Evolutionary conservation across 2,888 invertebrate species (phyloP).

Genomic region (Melanargia galathea): DNA sequence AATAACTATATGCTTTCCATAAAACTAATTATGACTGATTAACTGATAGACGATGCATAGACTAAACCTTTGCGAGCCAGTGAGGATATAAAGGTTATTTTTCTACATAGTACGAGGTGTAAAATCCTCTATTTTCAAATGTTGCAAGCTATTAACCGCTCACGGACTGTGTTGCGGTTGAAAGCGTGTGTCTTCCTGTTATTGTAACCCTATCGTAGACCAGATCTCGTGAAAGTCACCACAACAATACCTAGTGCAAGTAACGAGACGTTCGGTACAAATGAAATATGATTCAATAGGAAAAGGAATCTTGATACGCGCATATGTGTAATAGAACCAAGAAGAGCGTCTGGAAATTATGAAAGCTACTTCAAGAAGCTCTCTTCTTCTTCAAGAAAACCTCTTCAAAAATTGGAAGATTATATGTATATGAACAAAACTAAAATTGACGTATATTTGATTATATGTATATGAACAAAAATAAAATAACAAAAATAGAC

Average conservation of each 20-base stretch:
- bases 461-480: no score
- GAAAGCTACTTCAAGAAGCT: no score
- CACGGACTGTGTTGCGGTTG: conserved; percentile 5
- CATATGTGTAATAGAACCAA: conserved; percentile 15
- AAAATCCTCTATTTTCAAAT: background rate
- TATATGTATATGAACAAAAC: no score
- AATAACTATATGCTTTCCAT: no score
- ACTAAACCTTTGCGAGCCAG: no score
- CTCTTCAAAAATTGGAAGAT: no score
- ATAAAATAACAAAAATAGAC: background rate
- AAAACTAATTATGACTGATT: no score
- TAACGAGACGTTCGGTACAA: conserved; percentile 27
- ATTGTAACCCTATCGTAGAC: conserved; percentile 37
- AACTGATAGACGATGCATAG: no score
- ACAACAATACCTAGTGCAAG: conserved; percentile 41
- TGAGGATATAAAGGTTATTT: no score
- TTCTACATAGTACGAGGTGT: no score
- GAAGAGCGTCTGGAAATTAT: conserved; percentile 7
- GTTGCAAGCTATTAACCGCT: background rate
- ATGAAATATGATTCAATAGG: conserved; percentile 24
- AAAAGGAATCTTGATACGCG: conserved; percentile 29
- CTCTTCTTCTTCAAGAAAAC: no score
- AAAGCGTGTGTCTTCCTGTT: conserved; percentile 31
- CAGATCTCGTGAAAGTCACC: conserved; percentile 43
- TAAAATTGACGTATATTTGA: no score